Conservation (phyloP, 2,888 invertebrate species). For the Steromphala cineraria region DNA sequence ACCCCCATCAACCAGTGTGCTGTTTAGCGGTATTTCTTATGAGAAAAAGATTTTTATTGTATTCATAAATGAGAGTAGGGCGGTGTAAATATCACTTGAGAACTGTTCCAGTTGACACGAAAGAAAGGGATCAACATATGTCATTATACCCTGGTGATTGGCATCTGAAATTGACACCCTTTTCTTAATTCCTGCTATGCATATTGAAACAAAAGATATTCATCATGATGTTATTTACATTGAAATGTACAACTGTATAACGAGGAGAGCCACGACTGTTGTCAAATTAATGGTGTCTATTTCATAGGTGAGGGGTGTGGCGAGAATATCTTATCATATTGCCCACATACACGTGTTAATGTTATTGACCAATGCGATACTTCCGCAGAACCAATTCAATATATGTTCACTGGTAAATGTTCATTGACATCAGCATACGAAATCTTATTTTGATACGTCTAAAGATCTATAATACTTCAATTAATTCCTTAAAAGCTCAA, state of each 20-base stretch:
- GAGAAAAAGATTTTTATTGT: conserved; percentile 13
- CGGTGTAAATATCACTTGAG: not conserved
- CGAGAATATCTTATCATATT: not conserved
- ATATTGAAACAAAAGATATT: not conserved
- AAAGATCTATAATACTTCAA: too few relatives aligned
- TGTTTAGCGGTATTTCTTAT: conserved; percentile 3
- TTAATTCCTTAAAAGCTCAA: too few relatives aligned
- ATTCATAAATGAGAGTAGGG: not conserved
- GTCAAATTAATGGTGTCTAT: not conserved
- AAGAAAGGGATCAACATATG: conserved; percentile 9
- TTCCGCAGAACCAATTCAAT: too few relatives aligned
- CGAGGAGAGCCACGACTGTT: not conserved
- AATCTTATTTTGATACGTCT: too few relatives aligned
- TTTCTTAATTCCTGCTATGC: not conserved
- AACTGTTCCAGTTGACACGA: conserved; percentile 1
- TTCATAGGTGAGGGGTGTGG: not conserved
- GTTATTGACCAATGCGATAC: too few relatives aligned
- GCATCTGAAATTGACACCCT: conserved; percentile 7
- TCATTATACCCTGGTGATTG: not conserved
- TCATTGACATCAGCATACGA: too few relatives aligned
- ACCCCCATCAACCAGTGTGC: not conserved
- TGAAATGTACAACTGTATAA: not conserved
- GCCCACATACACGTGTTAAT: too few relatives aligned
- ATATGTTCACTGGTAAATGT: too few relatives aligned
- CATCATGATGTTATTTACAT: not conserved